A percentile compares a stretch with the other conserved stretches of the same genome.
Evolutionary conservation across 2,113 vertebrate genomes (phyloP).

Genomic region (Epinephelus fuscoguttatus): DNA sequence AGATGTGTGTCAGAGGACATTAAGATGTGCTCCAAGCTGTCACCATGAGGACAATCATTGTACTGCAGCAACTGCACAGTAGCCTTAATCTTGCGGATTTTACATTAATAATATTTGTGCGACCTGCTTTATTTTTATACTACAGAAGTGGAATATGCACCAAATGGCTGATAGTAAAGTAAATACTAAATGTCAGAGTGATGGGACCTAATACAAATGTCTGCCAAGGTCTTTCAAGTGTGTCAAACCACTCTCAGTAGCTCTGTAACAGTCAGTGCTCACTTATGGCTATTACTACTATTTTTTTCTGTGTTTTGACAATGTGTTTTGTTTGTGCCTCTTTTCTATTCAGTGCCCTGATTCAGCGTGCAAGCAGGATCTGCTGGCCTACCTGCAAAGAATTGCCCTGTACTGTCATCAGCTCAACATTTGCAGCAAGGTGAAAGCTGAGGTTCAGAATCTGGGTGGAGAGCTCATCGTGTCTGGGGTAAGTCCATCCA

Average conservation of each 20-base stretch:
- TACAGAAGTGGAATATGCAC: background rate
- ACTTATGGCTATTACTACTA: background rate
- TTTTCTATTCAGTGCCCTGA: conserved; percentile 91
- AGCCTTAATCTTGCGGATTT: background rate
- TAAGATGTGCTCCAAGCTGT: background rate
- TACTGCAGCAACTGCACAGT: background rate
- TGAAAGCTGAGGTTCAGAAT: conserved; percentile 99
- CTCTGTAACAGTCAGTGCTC: background rate
- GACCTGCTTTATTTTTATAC: background rate
- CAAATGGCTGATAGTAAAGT: background rate
- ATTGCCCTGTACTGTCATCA: conserved; percentile 98
- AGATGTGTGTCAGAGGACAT: background rate
- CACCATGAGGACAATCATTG: background rate
- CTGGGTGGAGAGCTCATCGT: conserved; percentile 98
- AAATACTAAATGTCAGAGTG: background rate
- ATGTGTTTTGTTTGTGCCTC: conserved; percentile 5
- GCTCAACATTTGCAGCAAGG: conserved; percentile 99
- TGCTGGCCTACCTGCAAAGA: conserved; percentile 97
- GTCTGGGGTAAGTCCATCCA: conserved; percentile 90
- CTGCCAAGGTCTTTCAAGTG: background rate
- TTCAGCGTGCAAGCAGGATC: conserved; percentile 97
- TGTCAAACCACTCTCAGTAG: background rate
- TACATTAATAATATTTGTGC: background rate
- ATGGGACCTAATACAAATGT: background rate
- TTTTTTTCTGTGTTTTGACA: conserved; percentile 11